These are phyloP conservation scores for Akabosia matsudoensis DNA, from an alignment of 1,140 invertebrate genomes.

Conservation along the genomic window DNA sequence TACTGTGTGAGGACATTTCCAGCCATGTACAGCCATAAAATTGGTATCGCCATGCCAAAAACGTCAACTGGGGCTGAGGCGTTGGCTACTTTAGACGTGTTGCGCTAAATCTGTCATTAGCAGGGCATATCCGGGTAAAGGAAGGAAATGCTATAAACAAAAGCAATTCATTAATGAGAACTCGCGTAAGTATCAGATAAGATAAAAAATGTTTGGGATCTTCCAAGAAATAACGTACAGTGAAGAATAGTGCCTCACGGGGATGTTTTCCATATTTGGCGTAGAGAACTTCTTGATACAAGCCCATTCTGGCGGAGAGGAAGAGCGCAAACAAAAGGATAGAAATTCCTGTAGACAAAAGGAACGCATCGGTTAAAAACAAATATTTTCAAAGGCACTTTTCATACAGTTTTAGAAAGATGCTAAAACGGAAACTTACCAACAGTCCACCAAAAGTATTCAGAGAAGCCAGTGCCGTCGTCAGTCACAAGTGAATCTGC, in stretches of 20 bases:
- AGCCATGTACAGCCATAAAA: slow-evolving; percentile 73
- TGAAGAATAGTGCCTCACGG: slow-evolving; percentile 89
- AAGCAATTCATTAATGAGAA: slow-evolving; percentile 35
- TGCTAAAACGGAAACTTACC: slow-evolving; percentile 53
- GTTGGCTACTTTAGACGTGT: slow-evolving; percentile 56
- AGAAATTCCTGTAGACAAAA: slow-evolving; percentile 61
- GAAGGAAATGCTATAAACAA: slow-evolving; percentile 71
- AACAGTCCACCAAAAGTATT: slow-evolving; percentile 77
- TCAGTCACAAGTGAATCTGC: not conserved
- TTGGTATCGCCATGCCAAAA: slow-evolving; percentile 61
- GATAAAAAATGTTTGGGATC: not conserved
- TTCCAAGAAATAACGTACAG: slow-evolving; percentile 61
- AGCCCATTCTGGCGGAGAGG: slow-evolving; percentile 91
- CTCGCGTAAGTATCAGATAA: not conserved
- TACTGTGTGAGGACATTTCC: slow-evolving; percentile 90
- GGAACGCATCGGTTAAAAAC: not conserved
- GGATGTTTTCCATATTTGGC: slow-evolving; percentile 87
- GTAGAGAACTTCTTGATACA: slow-evolving; percentile 91
- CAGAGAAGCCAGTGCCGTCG: slow-evolving; percentile 49
- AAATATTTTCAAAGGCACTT: not conserved
- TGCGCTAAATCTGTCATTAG: slow-evolving; percentile 70
- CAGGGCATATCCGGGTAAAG: slow-evolving; percentile 78
- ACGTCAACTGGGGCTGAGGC: slow-evolving; percentile 50
- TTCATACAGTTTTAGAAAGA: not conserved
- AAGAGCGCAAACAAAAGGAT: slow-evolving; percentile 85